phyloP scores from a whole-genome alignment of 2,113 vertebrate genomes.

The Piaya cayana region DNA sequence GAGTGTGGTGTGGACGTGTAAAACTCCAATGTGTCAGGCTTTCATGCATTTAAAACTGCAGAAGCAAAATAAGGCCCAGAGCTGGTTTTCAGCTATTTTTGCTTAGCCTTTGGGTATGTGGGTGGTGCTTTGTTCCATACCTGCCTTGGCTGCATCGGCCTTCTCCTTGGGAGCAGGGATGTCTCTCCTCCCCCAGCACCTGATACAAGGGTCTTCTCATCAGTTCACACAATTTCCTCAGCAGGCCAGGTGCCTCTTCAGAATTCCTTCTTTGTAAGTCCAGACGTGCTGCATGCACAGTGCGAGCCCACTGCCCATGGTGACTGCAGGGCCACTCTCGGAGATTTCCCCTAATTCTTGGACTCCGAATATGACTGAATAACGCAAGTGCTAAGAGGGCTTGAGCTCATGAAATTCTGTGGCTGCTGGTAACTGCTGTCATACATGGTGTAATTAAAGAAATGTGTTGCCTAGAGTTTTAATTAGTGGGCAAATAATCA shows the following conservation, averaged over 20 bases:
- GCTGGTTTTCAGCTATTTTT: neutral
- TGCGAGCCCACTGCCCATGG: neutral
- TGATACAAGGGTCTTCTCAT: rapidly evolving
- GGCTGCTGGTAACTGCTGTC: neutral
- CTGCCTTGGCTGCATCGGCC: neutral
- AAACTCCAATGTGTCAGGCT: neutral
- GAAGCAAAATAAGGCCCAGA: neutral
- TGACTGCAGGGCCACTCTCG: rapidly evolving
- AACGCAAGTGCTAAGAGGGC: neutral
- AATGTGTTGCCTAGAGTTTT: neutral
- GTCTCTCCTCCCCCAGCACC: neutral
- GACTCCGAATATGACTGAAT: neutral
- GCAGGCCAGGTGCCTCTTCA: neutral
- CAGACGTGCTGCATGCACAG: rapidly evolving
- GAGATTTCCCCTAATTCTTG: no score
- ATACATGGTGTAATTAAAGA: neutral
- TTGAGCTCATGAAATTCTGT: rapidly evolving
- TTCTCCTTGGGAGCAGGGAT: neutral
- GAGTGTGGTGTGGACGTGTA: rapidly evolving
- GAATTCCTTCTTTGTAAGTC: neutral
- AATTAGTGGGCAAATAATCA: constrained; percentile 22
- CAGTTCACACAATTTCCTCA: rapidly evolving
- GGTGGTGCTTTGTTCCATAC: rapidly evolving
- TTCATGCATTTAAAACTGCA: neutral
- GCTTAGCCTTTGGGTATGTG: neutral